These are phyloP conservation scores for Elachura formosa DNA, from an alignment of 2,113 vertebrate species.

Conservation along the genomic window DNA sequence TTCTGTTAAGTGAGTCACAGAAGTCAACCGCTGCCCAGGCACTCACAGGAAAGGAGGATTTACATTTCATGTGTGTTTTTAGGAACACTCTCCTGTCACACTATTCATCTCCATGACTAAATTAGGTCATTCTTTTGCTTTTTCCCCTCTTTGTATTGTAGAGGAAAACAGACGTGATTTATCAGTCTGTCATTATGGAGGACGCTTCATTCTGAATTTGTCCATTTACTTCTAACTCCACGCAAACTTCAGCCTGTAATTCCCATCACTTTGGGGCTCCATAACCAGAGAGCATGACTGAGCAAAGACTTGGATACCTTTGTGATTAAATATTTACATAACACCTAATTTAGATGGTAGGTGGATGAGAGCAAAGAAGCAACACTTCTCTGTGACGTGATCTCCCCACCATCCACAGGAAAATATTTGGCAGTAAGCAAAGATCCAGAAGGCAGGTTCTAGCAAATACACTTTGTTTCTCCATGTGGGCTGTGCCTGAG, in stretches of 20 bases:
- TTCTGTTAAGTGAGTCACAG: conserved; percentile 45
- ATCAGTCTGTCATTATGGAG: conserved; percentile 18
- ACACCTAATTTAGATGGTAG: not conserved
- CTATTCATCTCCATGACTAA: conserved; percentile 29
- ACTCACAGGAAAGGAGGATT: conserved; percentile 49
- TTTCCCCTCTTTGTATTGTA: not conserved
- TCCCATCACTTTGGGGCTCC: not conserved
- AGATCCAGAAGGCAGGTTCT: not conserved
- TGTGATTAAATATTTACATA: not conserved
- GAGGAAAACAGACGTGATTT: conserved; percentile 2
- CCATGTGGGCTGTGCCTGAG: not conserved
- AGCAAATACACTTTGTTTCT: not conserved
- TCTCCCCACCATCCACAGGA: not conserved
- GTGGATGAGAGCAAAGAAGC: not conserved
- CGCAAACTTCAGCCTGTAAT: not conserved
- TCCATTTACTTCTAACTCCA: not conserved
- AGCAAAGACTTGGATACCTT: conserved; percentile 3
- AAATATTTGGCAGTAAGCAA: not conserved
- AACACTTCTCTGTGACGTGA: not conserved
- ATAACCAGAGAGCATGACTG: not conserved
- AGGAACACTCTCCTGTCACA: conserved; percentile 13
- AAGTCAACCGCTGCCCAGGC: conserved; percentile 41
- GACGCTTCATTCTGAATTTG: not conserved
- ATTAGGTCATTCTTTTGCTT: conserved; percentile 37
- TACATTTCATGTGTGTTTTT: conserved; percentile 34